Conservation (phyloP, 1,140 invertebrate genomes). For the Dolichoris vasculosae region DNA sequence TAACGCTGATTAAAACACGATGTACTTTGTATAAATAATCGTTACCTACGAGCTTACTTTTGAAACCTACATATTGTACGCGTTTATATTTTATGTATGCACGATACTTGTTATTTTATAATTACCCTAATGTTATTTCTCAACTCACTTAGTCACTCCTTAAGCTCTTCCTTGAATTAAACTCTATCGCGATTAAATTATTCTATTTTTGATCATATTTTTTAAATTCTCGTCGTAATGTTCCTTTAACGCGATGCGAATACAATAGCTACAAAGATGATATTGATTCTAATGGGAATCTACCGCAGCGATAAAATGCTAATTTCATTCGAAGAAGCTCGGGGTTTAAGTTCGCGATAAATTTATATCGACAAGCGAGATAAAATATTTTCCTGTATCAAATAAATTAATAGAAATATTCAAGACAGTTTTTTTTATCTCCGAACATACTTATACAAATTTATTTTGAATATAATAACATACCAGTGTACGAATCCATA, state of each 20-base stretch:
- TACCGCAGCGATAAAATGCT: not conserved
- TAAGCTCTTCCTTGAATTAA: not conserved
- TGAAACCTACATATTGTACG: not conserved
- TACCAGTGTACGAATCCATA: too few relatives aligned
- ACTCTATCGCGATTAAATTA: not conserved
- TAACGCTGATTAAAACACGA: too few relatives aligned
- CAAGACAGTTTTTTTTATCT: too few relatives aligned
- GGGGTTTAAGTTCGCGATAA: not conserved
- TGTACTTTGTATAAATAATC: too few relatives aligned
- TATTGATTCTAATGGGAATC: not conserved
- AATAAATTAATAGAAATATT: not conserved
- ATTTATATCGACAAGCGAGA: not conserved
- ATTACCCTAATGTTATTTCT: not conserved
- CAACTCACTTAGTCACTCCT: not conserved
- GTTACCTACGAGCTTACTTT: not conserved
- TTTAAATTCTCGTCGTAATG: not conserved
- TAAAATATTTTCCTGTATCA: not conserved
- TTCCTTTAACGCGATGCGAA: not conserved
- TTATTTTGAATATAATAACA: too few relatives aligned
- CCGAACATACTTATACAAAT: too few relatives aligned
- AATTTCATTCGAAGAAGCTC: not conserved
- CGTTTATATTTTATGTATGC: not conserved
- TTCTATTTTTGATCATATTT: not conserved
- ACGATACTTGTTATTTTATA: slow-evolving; percentile 1
- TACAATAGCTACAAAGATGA: not conserved